phyloP scores from a whole-genome alignment of 2,888 invertebrate species.

The Thecocarcelia acutangulata region DNA sequence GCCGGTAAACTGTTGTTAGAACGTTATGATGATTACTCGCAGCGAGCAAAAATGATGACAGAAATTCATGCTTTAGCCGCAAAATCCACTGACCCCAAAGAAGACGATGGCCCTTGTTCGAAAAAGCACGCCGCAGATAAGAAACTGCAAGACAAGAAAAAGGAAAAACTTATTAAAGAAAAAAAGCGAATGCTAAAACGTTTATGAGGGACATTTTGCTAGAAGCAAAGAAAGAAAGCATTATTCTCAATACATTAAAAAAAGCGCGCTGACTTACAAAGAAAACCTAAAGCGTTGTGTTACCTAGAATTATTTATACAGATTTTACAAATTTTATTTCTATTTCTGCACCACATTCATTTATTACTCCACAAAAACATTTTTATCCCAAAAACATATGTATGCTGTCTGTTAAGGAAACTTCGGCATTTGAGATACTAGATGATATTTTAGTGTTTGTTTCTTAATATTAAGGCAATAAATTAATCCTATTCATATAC shows the following conservation, averaged over 20 bases:
- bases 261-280: slow-evolving; percentile 63
- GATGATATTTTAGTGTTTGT: not conserved
- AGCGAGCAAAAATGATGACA: slow-evolving; percentile 93
- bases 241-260: slow-evolving; percentile 27
- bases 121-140: slow-evolving; percentile 93
- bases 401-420: slow-evolving; percentile 7
- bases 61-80: slow-evolving; percentile 91
- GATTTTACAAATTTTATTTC: slow-evolving; percentile 18
- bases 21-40: slow-evolving; percentile 95
- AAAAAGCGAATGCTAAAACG: slow-evolving; percentile 92
- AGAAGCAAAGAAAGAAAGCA: slow-evolving; percentile 10
- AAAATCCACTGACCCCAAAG: slow-evolving; percentile 81
- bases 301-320: slow-evolving; percentile 47
- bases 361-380: not conserved
- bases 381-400: slow-evolving; percentile 4
- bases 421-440: slow-evolving; percentile 10
- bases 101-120: slow-evolving; percentile 87
- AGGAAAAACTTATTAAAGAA: slow-evolving; percentile 87
- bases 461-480: not conserved
- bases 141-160: slow-evolving; percentile 88
- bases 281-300: slow-evolving; percentile 62
- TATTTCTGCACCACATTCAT: slow-evolving; percentile 22
- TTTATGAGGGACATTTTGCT: slow-evolving; percentile 84
- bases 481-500: not conserved
- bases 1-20: slow-evolving; percentile 96